Evolutionary conservation across 2,888 invertebrate genomes (phyloP), one percentile per base, ranked within the genome.

Genomic region (Synergus laeviventris): DNA sequence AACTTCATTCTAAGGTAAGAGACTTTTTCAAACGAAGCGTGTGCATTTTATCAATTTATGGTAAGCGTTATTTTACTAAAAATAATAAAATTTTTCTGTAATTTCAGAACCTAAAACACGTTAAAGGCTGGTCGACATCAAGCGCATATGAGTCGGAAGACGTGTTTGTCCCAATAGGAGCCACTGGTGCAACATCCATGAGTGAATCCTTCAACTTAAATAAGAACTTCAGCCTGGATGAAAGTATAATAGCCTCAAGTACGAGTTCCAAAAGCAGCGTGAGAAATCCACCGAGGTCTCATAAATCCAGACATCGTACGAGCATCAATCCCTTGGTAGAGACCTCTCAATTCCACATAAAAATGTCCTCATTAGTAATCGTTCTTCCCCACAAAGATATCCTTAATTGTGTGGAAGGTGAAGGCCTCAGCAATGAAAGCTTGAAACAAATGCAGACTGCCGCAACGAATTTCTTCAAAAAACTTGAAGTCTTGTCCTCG

Each of bases 321-420:
- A 95, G 95, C 79, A 93, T 93, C 4, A 95, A 95, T 85, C 93
- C 94, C 0, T 93, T 93, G 0, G 95, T 95, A 1, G 96, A 96
- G 90, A 94, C 95, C 16, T 95, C 95, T 5, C 94, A 94, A 83
- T 93, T 95, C 85, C 94, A 94, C 85, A 91, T 97, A 45, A 93
- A 95, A 82, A 91, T 97, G 45, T 94, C 95, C 0, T 96, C 96
- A 39, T 88, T 97, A 24, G 94, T 95, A 14, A 92, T 95, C 16
- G 92, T 97, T 76, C 89, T 98, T 18, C 91, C 98, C 38, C 97
- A 98, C 87, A 97, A 97, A 92, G 96, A 96, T 89, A 93, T 96
- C 1, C 85, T 86, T 1, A n/a, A n/a, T n/a, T 87, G 87, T 74
- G 86, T 90, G 12, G 89, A 90, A 74, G 87, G 86, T 14, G 82